Conservation (phyloP, 1,140 invertebrate genomes). For the Brachionus rotundiformis region DNA sequence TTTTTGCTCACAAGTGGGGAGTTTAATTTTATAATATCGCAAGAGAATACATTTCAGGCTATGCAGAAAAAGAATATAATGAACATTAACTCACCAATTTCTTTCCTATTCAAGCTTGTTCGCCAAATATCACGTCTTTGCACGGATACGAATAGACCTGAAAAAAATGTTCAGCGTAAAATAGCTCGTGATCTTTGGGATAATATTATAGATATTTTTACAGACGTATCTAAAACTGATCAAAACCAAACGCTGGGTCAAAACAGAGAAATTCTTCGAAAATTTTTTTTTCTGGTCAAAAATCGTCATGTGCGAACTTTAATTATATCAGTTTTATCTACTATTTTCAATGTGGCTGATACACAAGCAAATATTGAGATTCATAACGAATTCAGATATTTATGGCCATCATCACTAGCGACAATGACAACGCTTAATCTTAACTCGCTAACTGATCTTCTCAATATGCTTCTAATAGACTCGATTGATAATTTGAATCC, state of each 20-base stretch:
- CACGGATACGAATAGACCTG: background rate
- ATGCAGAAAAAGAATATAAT: slow-evolving; percentile 24
- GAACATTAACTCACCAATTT: background rate
- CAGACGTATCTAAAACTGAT: background rate
- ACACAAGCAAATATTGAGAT: slow-evolving; percentile 44
- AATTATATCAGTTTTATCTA: slow-evolving; percentile 24
- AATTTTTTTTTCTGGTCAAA: slow-evolving; percentile 35
- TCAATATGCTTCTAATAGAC: background rate
- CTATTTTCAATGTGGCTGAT: slow-evolving; percentile 47
- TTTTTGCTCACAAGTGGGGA: slow-evolving; percentile 24
- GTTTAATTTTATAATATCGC: background rate
- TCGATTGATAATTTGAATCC: slow-evolving; percentile 13
- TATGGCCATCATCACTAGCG: slow-evolving; percentile 44
- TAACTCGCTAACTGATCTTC: slow-evolving; percentile 12
- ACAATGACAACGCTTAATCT: background rate
- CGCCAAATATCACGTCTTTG: slow-evolving; percentile 41
- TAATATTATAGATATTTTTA: background rate
- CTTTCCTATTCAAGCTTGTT: background rate
- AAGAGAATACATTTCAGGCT: background rate
- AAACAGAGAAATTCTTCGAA: background rate
- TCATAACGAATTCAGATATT: slow-evolving; percentile 16
- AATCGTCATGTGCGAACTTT: background rate
- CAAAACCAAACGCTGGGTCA: background rate
- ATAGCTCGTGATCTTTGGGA: slow-evolving; percentile 41
- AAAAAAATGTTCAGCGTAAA: slow-evolving; percentile 2